Conservation (phyloP, 2,888 invertebrate genomes). For the Cataglyphis livida region DNA sequence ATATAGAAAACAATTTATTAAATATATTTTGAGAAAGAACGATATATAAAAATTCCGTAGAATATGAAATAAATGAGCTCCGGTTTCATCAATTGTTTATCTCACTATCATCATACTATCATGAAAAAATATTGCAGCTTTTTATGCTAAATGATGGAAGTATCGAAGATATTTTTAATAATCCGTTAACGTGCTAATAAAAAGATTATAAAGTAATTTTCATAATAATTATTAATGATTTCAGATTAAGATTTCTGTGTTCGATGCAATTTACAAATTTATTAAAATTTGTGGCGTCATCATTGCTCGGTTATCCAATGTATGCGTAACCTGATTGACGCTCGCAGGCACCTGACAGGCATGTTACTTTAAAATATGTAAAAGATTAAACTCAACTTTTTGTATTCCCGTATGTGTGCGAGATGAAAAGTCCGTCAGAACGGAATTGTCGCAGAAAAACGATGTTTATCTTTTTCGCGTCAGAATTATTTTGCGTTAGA, state of each 20-base stretch:
- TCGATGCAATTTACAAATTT: not conserved
- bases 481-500: not conserved
- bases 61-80: not conserved
- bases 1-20: not conserved
- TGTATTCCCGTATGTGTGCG: not conserved
- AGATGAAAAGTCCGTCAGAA: not conserved
- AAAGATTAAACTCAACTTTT: not conserved
- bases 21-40: not conserved
- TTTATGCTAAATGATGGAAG: not conserved
- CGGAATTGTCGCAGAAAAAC: not conserved
- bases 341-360: not conserved
- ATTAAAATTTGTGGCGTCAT: conserved; percentile 13
- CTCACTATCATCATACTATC: not conserved
- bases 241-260: not conserved
- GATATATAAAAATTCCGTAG: conserved; percentile 20
- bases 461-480: not conserved
- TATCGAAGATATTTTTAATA: not conserved
- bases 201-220: not conserved
- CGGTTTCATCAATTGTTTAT: conserved; percentile 2
- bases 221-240: not conserved
- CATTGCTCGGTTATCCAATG: not conserved
- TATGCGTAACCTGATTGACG: not conserved
- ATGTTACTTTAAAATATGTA: not conserved
- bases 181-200: not conserved
- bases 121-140: not conserved